Conservation (phyloP, 2,888 invertebrate genomes). For the Phengaris alcon region DNA sequence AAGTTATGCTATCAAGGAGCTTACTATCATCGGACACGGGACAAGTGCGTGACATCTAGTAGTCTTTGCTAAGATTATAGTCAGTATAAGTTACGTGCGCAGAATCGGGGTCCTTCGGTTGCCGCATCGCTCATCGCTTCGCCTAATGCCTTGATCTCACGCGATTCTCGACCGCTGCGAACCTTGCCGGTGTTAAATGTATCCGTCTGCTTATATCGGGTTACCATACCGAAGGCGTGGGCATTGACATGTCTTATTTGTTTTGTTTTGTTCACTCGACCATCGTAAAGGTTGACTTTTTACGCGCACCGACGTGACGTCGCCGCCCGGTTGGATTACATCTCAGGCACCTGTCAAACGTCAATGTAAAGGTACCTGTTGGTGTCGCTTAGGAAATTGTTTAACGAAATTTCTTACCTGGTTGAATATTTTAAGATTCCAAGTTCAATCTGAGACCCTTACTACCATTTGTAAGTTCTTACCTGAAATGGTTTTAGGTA, state of each 20-base stretch:
- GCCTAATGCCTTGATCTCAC: slow-evolving; percentile 47
- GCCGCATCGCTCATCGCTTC: slow-evolving; percentile 51
- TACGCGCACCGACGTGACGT: slow-evolving; percentile 72
- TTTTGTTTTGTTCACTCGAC: slow-evolving; percentile 74
- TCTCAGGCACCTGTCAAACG: slow-evolving; percentile 64
- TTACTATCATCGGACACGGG: slow-evolving; percentile 42
- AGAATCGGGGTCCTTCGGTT: slow-evolving; percentile 47
- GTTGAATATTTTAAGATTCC: too few species aligned
- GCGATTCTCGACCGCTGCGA: slow-evolving; percentile 47
- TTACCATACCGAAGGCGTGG: slow-evolving; percentile 77
- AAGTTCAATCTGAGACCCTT: too few species aligned
- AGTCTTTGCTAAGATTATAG: slow-evolving; percentile 56
- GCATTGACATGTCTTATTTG: slow-evolving; percentile 77
- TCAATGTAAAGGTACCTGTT: slow-evolving; percentile 46
- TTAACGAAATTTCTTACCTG: background rate
- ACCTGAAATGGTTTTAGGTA: too few species aligned
- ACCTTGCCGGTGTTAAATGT: slow-evolving; percentile 72
- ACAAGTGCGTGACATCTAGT: slow-evolving; percentile 64
- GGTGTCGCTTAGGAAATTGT: background rate
- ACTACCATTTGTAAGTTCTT: too few species aligned
- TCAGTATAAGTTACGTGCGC: slow-evolving; percentile 53
- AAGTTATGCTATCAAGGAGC: slow-evolving; percentile 39
- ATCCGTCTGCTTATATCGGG: slow-evolving; percentile 73
- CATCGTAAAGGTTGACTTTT: slow-evolving; percentile 73
- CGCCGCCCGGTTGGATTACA: slow-evolving; percentile 58